phyloP scores from a whole-genome alignment of 2,113 vertebrate genomes.

The Alouatta palliata region DNA sequence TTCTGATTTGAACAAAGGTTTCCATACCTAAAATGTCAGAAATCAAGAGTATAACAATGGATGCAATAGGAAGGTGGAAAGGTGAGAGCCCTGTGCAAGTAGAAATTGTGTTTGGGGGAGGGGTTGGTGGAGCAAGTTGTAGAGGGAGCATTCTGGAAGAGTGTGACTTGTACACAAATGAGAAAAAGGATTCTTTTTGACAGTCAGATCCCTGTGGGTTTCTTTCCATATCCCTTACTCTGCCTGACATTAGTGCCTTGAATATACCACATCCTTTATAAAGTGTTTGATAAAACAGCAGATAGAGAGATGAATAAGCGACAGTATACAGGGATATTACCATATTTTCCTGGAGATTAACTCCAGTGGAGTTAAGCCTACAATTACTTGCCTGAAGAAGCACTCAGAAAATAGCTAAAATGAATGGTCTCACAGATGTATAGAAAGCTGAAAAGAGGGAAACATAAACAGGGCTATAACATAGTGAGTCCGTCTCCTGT shows the following conservation, averaged over 20 bases:
- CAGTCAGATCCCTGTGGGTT: neutral
- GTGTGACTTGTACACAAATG: neutral
- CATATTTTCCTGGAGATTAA: neutral
- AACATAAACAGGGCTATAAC: neutral
- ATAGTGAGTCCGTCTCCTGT: neutral
- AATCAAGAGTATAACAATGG: neutral
- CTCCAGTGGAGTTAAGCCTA: neutral
- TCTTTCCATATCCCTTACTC: neutral
- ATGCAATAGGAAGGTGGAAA: neutral
- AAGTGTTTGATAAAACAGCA: neutral
- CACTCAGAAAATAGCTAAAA: neutral
- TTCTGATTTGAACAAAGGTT: neutral
- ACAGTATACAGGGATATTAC: neutral
- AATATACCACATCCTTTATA: neutral
- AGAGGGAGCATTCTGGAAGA: neutral
- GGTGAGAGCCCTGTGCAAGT: neutral
- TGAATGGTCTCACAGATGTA: slow-evolving; percentile 16
- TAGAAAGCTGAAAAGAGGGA: neutral
- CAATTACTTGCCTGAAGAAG: neutral
- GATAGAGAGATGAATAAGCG: neutral
- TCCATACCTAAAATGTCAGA: neutral
- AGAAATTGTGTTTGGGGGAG: neutral
- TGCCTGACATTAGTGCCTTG: neutral
- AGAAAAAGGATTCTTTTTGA: neutral
- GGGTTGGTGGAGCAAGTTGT: no score